Evolutionary conservation across 1,140 invertebrate species (phyloP).

Genomic region (Heliconius congener): DNA sequence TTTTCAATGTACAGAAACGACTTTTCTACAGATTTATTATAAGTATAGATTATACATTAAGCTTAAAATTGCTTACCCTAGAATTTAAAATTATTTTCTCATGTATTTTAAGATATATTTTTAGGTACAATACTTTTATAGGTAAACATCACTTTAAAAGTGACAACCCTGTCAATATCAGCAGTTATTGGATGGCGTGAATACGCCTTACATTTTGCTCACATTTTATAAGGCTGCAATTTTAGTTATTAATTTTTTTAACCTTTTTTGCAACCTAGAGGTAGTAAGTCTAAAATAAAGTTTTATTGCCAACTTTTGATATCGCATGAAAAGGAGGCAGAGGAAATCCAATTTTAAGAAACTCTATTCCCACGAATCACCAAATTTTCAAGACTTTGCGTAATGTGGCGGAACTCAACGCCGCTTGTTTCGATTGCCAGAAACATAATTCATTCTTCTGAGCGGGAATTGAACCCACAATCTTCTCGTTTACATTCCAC

Average conservation of each 20-base stretch:
- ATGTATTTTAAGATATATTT: not conserved
- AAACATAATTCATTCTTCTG: too few species aligned
- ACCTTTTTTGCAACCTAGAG: not conserved
- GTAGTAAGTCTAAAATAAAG: not conserved
- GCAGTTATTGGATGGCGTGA: not conserved
- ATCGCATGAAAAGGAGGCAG: not conserved
- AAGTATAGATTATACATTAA: not conserved
- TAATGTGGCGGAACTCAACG: too few species aligned
- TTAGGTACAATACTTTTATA: not conserved
- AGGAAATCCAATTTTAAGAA: not conserved
- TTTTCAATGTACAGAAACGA: too few species aligned
- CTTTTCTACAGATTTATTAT: too few species aligned
- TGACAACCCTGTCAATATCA: slow-evolving; percentile 10
- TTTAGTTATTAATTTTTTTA: not conserved
- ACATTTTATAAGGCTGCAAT: not conserved
- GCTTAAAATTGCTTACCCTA: not conserved
- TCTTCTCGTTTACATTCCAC: too few species aligned
- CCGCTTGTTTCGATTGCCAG: too few species aligned
- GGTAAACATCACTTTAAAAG: not conserved
- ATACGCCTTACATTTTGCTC: not conserved
- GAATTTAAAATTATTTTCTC: not conserved
- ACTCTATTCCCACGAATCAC: not conserved
- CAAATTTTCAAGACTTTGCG: too few species aligned
- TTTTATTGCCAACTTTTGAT: not conserved
- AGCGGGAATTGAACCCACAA: too few species aligned